These are phyloP conservation scores for Cotesia vestalis DNA, from an alignment of 1,140 invertebrate genomes.

Conservation along the genomic window DNA sequence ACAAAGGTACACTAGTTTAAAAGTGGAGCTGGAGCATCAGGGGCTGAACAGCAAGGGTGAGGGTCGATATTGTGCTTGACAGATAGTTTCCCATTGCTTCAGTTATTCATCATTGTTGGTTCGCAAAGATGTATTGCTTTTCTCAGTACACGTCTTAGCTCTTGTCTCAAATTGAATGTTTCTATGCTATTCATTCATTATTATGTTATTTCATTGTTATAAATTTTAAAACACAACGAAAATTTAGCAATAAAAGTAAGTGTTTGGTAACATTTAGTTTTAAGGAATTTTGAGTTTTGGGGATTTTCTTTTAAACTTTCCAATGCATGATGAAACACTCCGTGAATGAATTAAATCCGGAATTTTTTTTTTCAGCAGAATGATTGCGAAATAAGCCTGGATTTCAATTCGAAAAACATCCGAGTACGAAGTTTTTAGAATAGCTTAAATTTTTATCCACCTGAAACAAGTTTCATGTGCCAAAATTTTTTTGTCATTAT, in stretches of 20 bases:
- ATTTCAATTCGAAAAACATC: no score
- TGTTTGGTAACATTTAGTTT: background rate
- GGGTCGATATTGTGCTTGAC: constrained; percentile 67
- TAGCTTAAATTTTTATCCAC: no score
- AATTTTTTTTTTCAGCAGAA: no score
- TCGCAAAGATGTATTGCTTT: constrained; percentile 63
- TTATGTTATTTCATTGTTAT: constrained; percentile 14
- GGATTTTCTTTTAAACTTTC: background rate
- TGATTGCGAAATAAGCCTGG: no score
- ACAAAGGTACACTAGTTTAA: constrained; percentile 35
- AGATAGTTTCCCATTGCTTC: constrained; percentile 66
- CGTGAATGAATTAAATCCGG: no score
- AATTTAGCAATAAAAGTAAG: background rate
- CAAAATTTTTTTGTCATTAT: no score
- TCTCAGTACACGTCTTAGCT: constrained; percentile 57
- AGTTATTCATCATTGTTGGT: constrained; percentile 64
- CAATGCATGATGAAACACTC: no score
- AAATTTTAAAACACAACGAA: background rate
- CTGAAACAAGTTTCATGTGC: no score
- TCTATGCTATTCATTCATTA: constrained; percentile 32
- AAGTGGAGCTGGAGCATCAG: constrained; percentile 42
- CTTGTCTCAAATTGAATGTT: constrained; percentile 58
- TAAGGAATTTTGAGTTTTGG: background rate
- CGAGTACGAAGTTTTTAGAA: no score
- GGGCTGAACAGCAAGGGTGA: constrained; percentile 60